Base-by-base conservation (phyloP, 2,113 vertebrate genomes). In the Heliornis fulica region DNA sequence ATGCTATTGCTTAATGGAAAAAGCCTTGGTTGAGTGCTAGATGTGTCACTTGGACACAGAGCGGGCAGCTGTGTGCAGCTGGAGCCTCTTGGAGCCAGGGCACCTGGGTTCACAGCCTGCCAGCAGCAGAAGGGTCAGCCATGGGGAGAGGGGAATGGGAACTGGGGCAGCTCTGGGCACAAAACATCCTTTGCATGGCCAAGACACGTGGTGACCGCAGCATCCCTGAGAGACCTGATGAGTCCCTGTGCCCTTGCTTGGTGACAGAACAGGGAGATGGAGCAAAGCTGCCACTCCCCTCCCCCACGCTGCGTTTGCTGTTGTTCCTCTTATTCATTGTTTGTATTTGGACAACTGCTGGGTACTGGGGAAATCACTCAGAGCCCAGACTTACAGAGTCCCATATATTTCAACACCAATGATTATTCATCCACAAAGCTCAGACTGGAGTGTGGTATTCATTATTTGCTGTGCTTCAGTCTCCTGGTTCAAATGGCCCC, bases 1-100 rank as follows among this genome's bases (percentile, higher is more conserved):
- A 68, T 69, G 71, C 65, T 77, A 65, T 95, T 96, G 89, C 84
- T 95, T 94, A 29, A 79, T 61, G 84, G 91, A 85, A 94, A 94
- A 97, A 95, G 74, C 85, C 45, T 91, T 96, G 83, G 50, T 34
- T 75, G 84, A 93, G 93, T 77, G 77, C 94, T 87, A 61, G 81
- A 80, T 34, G 21, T 7, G 38, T 84, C 57, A 60, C 91, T 85
- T 81, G 87, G 95, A 26, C 61, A 87, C 5, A 13, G 93, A 75
- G 13, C 0, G 2, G 63, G 23, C 7, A 19, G 81, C 0, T 80
- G 26, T 48, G 40, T 26, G 50, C 3, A 4, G 26, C 40, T 7
- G 1, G 45, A 72, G 50, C 16, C 50, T 34, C 41, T 43, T 0
- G 0, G 74, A 78, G 38, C 46, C 74, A 53, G 14, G 0, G 0